Base-by-base conservation (phyloP, 2,797 vertebrate species). In the Acestrorhynchus altus region DNA sequence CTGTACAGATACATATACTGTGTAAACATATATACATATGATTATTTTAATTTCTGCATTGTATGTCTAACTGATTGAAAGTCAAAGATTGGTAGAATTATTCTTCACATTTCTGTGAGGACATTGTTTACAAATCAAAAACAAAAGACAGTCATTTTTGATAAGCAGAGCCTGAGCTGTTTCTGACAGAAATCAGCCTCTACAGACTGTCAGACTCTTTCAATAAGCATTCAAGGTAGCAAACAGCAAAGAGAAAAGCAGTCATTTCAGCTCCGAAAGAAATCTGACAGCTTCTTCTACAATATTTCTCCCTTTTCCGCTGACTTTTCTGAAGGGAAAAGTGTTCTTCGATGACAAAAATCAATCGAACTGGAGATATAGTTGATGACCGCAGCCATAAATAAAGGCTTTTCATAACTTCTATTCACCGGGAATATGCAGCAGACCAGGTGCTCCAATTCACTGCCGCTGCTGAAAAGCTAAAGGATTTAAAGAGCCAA, bases 381-480 rank as follows among this genome's bases (percentile, higher is more conserved):
- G 24, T 56, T 79, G 72, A 79, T 79, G 78, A 79, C 72, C 71
- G 20, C 13, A 74, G 71, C 77, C 67, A 65, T 74, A 79, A 74
- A 61, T 79, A 69, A 74, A 74, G 16, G 35, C 35, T 69, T 60
- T 76, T 44, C 4, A 13, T 66, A 61, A 54, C 5, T 4, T 68
- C 44, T 63, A 57, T 70, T 76, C 73, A 31, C 9, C 26, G 64
- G 51, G n/a, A 49, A 59, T 26, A 72, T 49, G 47, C 47, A 74
- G 44, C 15, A 46, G 72, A 83, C 39, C 20, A 56, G 31, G 35
- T 61, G 44, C 70, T 74, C 39, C 40, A 42, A 22, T 54, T 44
- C 78, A 69, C 51, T 20, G 67, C 49, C 28, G 59, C 18, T 79
- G 13, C 80, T 84, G 77, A 71, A 76, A 79, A 77, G 49, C 20